Conservation (phyloP, 2,888 invertebrate species). For the Nemotelus pantherinus region DNA sequence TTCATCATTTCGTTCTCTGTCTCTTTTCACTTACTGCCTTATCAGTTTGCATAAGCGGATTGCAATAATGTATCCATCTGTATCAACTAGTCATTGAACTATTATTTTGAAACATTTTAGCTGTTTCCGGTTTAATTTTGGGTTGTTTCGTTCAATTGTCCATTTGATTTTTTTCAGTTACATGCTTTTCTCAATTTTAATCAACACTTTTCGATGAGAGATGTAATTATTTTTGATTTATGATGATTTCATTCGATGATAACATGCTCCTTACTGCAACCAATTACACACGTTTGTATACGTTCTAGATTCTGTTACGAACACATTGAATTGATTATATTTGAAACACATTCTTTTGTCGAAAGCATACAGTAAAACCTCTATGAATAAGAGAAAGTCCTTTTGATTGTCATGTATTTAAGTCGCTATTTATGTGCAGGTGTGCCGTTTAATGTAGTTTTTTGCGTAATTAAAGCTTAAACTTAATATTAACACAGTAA, state of each 20-base stretch:
- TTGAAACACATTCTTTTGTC: neutral
- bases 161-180: constrained; percentile 22
- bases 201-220: too few species aligned
- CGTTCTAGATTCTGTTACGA: neutral
- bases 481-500: too few species aligned
- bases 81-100: constrained; percentile 1
- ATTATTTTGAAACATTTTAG: constrained; percentile 42
- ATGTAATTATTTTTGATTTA: neutral
- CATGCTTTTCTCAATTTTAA: constrained; percentile 41
- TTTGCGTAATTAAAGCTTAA: too few species aligned
- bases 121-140: constrained; percentile 50
- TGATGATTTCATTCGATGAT: neutral
- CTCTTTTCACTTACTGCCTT: neutral
- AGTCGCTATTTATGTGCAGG: too few species aligned
- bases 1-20: constrained; percentile 36
- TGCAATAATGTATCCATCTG: neutral
- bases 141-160: too few species aligned
- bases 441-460: too few species aligned
- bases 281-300: neutral
- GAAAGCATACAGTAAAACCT: constrained; percentile 19
- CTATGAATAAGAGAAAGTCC: constrained; percentile 6
- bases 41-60: constrained; percentile 16
- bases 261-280: constrained; percentile 7
- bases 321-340: neutral
- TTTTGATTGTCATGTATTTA: neutral